Conservation (phyloP, 2,797 vertebrate species). For the Bryconaethiops microstoma region DNA sequence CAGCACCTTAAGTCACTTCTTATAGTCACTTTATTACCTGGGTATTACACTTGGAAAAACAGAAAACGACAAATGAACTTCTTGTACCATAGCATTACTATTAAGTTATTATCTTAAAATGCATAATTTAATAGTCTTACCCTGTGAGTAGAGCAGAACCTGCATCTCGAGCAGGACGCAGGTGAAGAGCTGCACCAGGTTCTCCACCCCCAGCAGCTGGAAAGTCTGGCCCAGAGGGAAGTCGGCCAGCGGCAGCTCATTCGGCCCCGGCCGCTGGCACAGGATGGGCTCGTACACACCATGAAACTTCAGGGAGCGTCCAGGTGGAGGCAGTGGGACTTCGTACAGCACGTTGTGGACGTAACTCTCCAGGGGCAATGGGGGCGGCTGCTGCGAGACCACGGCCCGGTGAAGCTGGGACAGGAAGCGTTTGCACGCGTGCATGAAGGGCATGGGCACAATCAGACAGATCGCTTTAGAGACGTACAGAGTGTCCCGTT, state of each 20-base stretch:
- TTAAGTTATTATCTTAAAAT: no score
- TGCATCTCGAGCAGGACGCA: conserved; percentile 98
- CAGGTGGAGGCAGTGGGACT: conserved; percentile 92
- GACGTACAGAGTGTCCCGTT: conserved; percentile 93
- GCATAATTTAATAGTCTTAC: conserved; percentile 75
- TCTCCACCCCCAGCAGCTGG: conserved; percentile 94
- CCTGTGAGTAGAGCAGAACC: conserved; percentile 97
- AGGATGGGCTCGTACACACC: conserved; percentile 93
- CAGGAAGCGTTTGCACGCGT: conserved; percentile 90
- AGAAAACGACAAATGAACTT: no score
- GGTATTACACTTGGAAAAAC: no score
- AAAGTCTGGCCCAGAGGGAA: conserved; percentile 92
- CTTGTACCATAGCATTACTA: no score
- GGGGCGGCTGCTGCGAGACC: conserved; percentile 92
- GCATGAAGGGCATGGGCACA: conserved; percentile 95
- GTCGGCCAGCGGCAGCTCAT: conserved; percentile 94
- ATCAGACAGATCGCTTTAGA: conserved; percentile 99
- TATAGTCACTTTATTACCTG: no score
- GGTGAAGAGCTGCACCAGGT: conserved; percentile 95
- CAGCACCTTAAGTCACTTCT: no score
- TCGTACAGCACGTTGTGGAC: conserved; percentile 98
- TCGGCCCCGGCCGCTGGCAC: conserved; percentile 95
- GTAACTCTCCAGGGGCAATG: conserved; percentile 97
- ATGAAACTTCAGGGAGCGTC: conserved; percentile 95
- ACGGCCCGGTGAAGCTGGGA: conserved; percentile 94